phyloP scores from a whole-genome alignment of 2,797 vertebrate species.

The Eulemur rubriventer region DNA sequence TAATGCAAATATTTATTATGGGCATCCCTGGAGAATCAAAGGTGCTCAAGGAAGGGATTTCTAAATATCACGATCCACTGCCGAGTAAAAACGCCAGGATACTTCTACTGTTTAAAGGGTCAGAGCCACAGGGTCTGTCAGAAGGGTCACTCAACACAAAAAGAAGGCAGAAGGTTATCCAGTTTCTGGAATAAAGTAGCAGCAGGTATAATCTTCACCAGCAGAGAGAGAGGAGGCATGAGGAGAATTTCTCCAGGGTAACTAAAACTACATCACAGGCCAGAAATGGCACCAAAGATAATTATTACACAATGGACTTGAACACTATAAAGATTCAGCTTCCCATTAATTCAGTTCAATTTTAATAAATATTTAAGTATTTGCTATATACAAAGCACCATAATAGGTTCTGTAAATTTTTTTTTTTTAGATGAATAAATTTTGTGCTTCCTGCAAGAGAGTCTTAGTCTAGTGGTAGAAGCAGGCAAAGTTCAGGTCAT shows the following conservation, averaged over 20 bases:
- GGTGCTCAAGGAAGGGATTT: constrained; percentile 77
- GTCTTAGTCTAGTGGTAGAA: neutral
- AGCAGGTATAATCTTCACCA: constrained; percentile 77
- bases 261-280: constrained; percentile 44
- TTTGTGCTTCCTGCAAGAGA: neutral
- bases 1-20: constrained; percentile 87
- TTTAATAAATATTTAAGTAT: neutral
- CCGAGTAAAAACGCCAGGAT: constrained; percentile 70
- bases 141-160: constrained; percentile 69
- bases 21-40: constrained; percentile 85
- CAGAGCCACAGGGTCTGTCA: constrained; percentile 72
- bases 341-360: neutral
- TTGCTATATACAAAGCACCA: neutral
- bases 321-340: neutral
- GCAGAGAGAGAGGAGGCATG: constrained; percentile 54
- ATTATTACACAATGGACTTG: neutral
- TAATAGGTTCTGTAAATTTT: neutral
- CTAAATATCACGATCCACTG: constrained; percentile 82
- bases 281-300: constrained; percentile 62
- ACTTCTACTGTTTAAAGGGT: constrained; percentile 76
- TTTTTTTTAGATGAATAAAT: constrained; percentile 7
- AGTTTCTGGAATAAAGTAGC: constrained; percentile 72
- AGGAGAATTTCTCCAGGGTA: constrained; percentile 63
- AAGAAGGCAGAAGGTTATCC: constrained; percentile 77
- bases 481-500: neutral